Conservation (phyloP, 2,113 vertebrate species). For the Sphaerodactylus townsendi region DNA sequence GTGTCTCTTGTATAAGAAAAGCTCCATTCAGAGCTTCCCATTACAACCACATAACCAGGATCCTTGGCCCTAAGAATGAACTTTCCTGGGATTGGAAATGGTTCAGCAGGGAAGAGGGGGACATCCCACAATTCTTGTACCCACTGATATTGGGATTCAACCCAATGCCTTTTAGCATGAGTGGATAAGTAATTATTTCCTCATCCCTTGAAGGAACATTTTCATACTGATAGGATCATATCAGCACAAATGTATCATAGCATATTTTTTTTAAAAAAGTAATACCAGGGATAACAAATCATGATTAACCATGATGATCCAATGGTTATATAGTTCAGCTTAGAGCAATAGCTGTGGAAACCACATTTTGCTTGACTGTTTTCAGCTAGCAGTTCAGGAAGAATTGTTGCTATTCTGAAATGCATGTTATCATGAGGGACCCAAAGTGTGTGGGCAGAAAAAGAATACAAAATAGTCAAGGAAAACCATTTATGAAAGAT, state of each 20-base stretch:
- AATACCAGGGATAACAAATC: background rate
- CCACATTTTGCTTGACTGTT: constrained; percentile 10
- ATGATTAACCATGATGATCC: background rate
- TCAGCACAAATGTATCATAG: background rate
- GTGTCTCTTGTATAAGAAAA: too few species aligned
- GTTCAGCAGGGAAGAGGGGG: too few species aligned
- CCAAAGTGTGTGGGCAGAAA: background rate
- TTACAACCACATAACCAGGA: too few species aligned
- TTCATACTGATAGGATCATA: too few species aligned
- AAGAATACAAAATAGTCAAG: background rate
- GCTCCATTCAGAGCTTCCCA: too few species aligned
- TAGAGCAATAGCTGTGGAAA: background rate
- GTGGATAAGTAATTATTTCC: background rate
- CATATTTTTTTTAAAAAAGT: background rate
- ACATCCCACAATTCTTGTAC: too few species aligned
- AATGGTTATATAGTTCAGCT: background rate
- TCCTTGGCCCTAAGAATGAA: too few species aligned
- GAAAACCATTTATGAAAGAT: background rate
- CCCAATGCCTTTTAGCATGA: too few species aligned
- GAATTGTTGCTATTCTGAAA: background rate
- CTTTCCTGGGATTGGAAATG: too few species aligned
- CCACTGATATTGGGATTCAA: too few species aligned
- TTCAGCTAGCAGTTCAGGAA: background rate
- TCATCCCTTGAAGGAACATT: too few species aligned
- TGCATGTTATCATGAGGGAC: background rate